Conservation (phyloP, 35 echinoderm and acorn worm genomes). For the Acanthaster planci region DNA sequence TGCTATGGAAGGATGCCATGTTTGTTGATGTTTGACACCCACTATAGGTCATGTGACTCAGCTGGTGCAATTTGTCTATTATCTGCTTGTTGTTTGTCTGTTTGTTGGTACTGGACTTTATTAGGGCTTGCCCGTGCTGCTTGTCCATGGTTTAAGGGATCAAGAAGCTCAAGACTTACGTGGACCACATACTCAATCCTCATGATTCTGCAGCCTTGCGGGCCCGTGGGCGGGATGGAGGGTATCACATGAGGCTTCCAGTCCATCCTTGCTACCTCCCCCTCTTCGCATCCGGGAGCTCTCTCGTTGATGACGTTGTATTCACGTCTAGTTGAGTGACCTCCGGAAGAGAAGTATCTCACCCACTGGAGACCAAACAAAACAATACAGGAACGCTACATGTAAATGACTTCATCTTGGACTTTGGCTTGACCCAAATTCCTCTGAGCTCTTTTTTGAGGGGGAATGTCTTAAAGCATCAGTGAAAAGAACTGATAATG, state of each 20-base stretch:
- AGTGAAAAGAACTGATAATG: too few species aligned
- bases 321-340: background rate
- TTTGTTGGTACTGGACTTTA: background rate
- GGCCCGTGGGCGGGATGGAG: conserved; percentile 1
- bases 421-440: too few species aligned
- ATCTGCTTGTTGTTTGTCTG: background rate
- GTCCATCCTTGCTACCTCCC: background rate
- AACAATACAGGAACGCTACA: too few species aligned
- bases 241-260: conserved; percentile 7
- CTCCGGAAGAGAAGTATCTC: too few species aligned
- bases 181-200: conserved; percentile 20
- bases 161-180: background rate
- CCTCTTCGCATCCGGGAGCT: background rate
- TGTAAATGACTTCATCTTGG: too few species aligned
- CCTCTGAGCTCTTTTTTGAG: too few species aligned
- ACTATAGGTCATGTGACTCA: background rate
- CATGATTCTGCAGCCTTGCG: conserved; percentile 9
- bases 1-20: too few species aligned
- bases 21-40: too few species aligned
- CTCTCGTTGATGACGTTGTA: background rate
- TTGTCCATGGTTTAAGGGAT: too few species aligned
- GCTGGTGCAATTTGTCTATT: background rate
- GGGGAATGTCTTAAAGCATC: too few species aligned
- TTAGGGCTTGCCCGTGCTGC: background rate
- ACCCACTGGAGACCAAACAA: too few species aligned